phyloP scores from a whole-genome alignment of 2,113 vertebrate species.

The Glareola pratincola region DNA sequence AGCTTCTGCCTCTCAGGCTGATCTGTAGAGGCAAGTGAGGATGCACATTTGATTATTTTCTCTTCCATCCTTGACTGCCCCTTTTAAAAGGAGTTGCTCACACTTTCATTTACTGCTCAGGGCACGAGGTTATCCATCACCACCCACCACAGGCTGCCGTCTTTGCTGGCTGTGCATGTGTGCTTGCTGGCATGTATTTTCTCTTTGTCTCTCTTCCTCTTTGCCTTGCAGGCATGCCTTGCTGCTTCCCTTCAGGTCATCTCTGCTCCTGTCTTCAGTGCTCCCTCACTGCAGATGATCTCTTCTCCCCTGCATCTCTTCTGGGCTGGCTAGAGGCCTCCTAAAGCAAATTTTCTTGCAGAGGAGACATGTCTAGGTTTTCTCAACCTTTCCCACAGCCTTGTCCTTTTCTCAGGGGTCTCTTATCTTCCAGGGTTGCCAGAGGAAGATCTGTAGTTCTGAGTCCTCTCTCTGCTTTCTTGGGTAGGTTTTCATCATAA shows the following conservation, averaged over 20 bases:
- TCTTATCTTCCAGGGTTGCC: not conserved
- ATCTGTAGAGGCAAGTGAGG: not conserved
- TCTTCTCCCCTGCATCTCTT: not conserved
- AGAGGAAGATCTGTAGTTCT: not conserved
- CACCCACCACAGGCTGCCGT: not conserved
- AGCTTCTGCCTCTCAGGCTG: not conserved
- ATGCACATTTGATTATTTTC: not conserved
- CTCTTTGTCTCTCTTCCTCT: not conserved
- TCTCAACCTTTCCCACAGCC: not conserved
- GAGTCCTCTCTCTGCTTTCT: not conserved
- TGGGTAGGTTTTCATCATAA: not conserved
- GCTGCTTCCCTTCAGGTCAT: not conserved
- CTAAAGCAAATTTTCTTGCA: not conserved
- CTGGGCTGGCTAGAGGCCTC: not conserved
- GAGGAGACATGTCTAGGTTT: not conserved
- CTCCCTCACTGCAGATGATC: not conserved
- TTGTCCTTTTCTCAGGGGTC: not conserved
- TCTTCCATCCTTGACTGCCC: not conserved
- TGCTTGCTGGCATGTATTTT: not conserved
- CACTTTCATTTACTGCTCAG: not conserved
- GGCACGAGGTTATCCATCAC: not conserved
- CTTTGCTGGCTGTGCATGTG: not conserved
- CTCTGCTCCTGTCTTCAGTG: not conserved
- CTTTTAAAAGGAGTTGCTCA: not conserved
- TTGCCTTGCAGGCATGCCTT: not conserved